Conservation (phyloP, 92 coral and sea anemone species). For the Epizoanthus fatuus region DNA sequence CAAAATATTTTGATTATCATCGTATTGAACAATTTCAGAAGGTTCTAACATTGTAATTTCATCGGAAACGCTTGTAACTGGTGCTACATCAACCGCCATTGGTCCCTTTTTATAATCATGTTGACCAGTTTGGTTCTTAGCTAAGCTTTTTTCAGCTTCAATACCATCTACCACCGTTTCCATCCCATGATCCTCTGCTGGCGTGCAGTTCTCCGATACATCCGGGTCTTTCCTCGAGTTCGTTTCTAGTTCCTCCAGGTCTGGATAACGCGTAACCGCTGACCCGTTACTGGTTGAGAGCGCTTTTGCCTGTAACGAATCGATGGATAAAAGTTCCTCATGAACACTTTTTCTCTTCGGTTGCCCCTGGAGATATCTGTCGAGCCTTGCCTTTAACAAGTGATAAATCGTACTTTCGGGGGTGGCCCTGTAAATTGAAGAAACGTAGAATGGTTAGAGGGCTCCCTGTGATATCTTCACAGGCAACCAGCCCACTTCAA, state of each 20-base stretch:
- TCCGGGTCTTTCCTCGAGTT: neutral
- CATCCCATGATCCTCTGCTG: neutral
- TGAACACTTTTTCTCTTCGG: constrained; percentile 1
- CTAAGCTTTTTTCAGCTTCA: neutral
- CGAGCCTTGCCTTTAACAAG: constrained; percentile 17
- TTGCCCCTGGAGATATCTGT: constrained; percentile 29
- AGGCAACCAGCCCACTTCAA: neutral
- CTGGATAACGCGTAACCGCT: constrained; percentile 19
- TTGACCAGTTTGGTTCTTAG: neutral
- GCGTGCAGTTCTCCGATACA: neutral
- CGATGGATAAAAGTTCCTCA: constrained; percentile 22
- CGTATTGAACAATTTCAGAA: neutral
- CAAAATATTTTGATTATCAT: neutral
- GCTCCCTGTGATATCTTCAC: neutral
- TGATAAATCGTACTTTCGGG: constrained; percentile 42
- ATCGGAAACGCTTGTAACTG: neutral
- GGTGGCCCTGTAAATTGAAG: constrained; percentile 13
- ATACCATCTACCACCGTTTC: constrained; percentile 6
- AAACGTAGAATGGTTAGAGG: neutral
- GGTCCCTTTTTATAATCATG: neutral
- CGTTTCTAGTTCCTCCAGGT: constrained; percentile 15
- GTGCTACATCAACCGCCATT: neutral
- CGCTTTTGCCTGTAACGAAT: constrained; percentile 42
- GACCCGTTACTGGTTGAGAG: constrained; percentile 20
- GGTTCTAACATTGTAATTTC: neutral